Evolutionary conservation across 35 echinoderm and acorn worm genomes (phyloP), one percentile per base, ranked within the genome.

Genomic region (Patiria miniata): DNA sequence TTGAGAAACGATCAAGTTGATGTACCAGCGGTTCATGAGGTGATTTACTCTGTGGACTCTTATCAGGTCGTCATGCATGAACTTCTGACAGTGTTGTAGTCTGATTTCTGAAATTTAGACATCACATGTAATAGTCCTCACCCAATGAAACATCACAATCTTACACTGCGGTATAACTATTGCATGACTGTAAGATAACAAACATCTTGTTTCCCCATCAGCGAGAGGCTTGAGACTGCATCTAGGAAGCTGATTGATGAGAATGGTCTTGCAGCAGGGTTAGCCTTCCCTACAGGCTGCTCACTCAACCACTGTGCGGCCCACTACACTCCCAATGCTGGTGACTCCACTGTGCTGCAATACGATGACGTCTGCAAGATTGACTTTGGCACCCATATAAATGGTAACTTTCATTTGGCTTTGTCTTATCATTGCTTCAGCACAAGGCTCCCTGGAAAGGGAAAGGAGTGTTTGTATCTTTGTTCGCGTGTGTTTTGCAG

Each of bases 301-400:
- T 99, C 96, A 22, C 42, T 94, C 7, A 99, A 99, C 78, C 88
- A 99, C 78, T 99, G 96, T 61, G 96, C 96, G 52, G 96, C 96
- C 29, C 96, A 99, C 83, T 99, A 99, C 76, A 99, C 96, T 15
- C 96, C 96, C 28, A 94, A 99, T 84, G 86, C 89, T 83, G 96
- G 93, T 37, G 93, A 94, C 51, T 51, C 85, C 2, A 92, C 89
- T 7, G 92, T 94, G 2, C 73, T 94, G 30, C 76, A 99, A 56
- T 94, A 94, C 86, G 93, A 94, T 68, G 96, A 99, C 76, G 96
- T 99, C 1, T 99, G 96, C 79, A 99, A 99, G 89, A 94, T 99
- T 61, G 96, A 99, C 89, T 99, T 99, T 94, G 96, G 96, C 26
- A 99, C 96, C 6, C 96, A 99, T 77, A 92, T 99, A 52, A 99